Base-by-base conservation (phyloP, 37 sponge, comb jelly and placozoan genomes). In the Cladorhizidae sp. region DNA sequence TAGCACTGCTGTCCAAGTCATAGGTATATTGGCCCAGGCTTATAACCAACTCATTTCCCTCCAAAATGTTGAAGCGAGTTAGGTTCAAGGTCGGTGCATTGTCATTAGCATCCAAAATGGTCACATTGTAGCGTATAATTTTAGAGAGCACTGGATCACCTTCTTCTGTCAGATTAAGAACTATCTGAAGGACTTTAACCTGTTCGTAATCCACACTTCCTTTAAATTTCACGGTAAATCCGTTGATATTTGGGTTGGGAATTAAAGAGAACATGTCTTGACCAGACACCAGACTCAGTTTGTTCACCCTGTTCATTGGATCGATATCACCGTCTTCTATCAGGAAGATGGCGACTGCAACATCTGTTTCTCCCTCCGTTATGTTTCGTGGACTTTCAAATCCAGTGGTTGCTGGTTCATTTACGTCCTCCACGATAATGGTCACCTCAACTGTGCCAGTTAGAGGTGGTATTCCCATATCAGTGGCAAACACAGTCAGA, bases 21-120 rank as follows among this genome's bases (percentile, higher is more conserved):
- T 23, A 1, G 35, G 31, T 54, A 18, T 61, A 35, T 14, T 55
- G 57, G 3, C 32, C 26, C 9, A 84, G 83, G 12, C 61, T 45
- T 21, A 25, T 39, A 3, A 69, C 40, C 8, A 31, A 0, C 9
- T 14, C 1, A 1, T 56, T 45, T 2, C 40, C 50, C 33, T 84
- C 85, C 18, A 0, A 0, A 32, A 39, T 6, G 56, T 36, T 42
- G 31, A 77, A 84, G 25, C 5, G 35, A 0, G 70, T 70, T 33
- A 28, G 1, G 33, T 1, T 76, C 29, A 84, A 20, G 22, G 2
- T 7, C 29, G 85, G 85, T 15, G 52, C 54, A 69, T 76, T 76
- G 41, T 84, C 85, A 76, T 84, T 84, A 0, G 43, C 32, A 35
- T 75, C 85, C 51, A 33, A 1, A 29, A 84, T 22, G 9, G 57